Percentiles rank a stretch among this genome's conserved stretches.
Conservation (phyloP, 2,113 vertebrate genomes). For the Cisticola juncidis region DNA sequence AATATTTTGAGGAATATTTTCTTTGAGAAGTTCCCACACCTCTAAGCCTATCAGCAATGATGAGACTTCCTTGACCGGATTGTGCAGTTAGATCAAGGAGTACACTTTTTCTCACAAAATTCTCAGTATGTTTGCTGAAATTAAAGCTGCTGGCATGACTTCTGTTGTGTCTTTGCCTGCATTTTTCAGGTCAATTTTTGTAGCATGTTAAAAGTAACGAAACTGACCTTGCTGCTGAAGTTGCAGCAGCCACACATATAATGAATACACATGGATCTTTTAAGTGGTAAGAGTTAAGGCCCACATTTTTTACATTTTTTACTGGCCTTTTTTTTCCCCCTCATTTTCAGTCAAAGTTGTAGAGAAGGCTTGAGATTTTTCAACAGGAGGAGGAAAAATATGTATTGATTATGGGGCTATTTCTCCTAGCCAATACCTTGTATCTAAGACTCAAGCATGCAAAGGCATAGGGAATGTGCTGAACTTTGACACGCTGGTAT, state of each 20-base stretch:
- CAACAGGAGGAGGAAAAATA: neutral
- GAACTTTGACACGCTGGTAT: neutral
- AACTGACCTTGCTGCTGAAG: neutral
- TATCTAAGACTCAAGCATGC: neutral
- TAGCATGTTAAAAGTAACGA: neutral
- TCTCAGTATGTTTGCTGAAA: neutral
- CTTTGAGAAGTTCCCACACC: neutral
- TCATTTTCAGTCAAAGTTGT: neutral
- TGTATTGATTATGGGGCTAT: neutral
- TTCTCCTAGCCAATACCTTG: neutral
- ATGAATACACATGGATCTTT: neutral
- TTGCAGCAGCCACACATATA: neutral
- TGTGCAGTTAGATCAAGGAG: neutral
- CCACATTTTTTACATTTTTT: neutral
- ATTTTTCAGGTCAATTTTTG: neutral
- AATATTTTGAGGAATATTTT: neutral
- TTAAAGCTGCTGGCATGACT: neutral
- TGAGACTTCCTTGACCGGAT: neutral
- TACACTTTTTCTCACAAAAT: neutral
- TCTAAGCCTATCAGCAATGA: neutral
- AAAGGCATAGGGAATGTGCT: neutral
- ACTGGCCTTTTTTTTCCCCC: neutral
- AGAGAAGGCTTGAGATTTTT: neutral
- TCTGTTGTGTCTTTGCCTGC: neutral
- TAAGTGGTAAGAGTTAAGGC: neutral